Percentiles rank a stretch among this genome's conserved stretches.
Evolutionary conservation across 2,113 vertebrate genomes (phyloP).

Genomic region (Ciconia boyciana): DNA sequence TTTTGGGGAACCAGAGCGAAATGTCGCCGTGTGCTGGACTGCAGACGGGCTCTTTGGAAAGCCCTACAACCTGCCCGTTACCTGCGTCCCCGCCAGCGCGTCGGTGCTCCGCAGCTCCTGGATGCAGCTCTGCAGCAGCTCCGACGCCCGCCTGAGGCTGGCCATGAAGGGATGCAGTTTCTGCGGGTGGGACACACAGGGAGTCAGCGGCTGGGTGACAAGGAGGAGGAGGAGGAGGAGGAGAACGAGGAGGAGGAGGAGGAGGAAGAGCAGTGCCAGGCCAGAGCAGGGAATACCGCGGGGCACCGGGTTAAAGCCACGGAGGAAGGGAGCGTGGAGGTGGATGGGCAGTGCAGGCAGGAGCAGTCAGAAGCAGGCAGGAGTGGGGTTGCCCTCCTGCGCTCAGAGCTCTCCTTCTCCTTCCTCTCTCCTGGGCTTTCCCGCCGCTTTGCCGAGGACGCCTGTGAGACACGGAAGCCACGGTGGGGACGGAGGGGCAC

Average conservation of each 20-base stretch:
- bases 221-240: background rate
- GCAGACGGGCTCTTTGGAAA: background rate
- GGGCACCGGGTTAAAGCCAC: background rate
- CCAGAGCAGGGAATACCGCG: background rate
- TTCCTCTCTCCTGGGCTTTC: background rate
- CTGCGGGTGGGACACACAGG: constrained; percentile 54
- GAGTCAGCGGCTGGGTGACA: background rate
- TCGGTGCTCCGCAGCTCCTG: constrained; percentile 68
- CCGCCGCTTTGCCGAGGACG: background rate
- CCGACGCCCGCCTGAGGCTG: constrained; percentile 72
- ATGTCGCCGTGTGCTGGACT: background rate
- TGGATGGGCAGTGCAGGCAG: background rate
- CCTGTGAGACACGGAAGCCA: accelerated
- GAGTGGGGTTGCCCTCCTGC: background rate
- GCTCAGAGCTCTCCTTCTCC: background rate
- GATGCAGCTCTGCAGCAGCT: constrained; percentile 80
- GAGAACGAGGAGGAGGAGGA: background rate
- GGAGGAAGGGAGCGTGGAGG: background rate
- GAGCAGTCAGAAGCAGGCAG: background rate
- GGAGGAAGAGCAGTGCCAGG: background rate
- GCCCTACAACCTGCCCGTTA: background rate
- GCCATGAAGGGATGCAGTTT: constrained; percentile 83
- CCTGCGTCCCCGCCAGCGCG: constrained; percentile 74
- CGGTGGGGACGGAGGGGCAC: background rate
- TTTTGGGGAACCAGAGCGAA: background rate